Conservation (phyloP, 2,888 invertebrate species). For the Trachelus stipa region DNA sequence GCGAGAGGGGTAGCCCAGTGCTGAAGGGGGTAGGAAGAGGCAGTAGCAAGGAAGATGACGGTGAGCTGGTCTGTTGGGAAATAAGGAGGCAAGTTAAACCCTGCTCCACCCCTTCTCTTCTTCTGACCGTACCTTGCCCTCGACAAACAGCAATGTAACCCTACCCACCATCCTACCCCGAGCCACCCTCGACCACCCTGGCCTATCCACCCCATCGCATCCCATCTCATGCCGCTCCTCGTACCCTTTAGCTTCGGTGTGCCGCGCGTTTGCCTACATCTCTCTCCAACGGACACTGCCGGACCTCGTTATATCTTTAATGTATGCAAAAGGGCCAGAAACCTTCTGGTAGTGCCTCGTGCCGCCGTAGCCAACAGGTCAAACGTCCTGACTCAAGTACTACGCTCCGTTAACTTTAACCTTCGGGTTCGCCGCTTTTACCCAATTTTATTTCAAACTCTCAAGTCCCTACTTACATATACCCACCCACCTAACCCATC, state of each 20-base stretch:
- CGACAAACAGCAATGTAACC: conserved; percentile 60
- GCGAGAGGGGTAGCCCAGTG: conserved; percentile 37
- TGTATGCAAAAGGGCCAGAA: conserved; percentile 3
- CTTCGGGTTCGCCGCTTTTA: conserved; percentile 1
- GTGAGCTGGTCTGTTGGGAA: conserved; percentile 61
- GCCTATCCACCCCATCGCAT: conserved; percentile 27
- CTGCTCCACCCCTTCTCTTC: conserved; percentile 33
- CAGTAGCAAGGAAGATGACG: conserved; percentile 38
- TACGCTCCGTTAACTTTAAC: neutral
- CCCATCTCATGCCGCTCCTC: conserved; percentile 36
- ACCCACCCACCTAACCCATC: neutral
- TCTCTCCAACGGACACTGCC: neutral
- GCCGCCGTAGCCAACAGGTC: neutral
- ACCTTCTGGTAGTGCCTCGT: neutral
- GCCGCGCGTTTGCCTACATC: conserved; percentile 1
- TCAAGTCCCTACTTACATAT: neutral
- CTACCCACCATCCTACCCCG: conserved; percentile 34
- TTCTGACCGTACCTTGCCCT: conserved; percentile 45
- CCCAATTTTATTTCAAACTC: neutral
- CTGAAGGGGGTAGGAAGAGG: conserved; percentile 25
- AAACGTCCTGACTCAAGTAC: conserved; percentile 1
- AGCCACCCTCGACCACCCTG: conserved; percentile 26
- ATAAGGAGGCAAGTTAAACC: conserved; percentile 64
- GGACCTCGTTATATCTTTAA: conserved; percentile 8
- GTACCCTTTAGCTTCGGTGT: conserved; percentile 33